Evolutionary conservation across 2,113 vertebrate genomes (phyloP), one percentile per base, ranked within the genome.

Genomic region (Eretmodus cyanostictus): DNA sequence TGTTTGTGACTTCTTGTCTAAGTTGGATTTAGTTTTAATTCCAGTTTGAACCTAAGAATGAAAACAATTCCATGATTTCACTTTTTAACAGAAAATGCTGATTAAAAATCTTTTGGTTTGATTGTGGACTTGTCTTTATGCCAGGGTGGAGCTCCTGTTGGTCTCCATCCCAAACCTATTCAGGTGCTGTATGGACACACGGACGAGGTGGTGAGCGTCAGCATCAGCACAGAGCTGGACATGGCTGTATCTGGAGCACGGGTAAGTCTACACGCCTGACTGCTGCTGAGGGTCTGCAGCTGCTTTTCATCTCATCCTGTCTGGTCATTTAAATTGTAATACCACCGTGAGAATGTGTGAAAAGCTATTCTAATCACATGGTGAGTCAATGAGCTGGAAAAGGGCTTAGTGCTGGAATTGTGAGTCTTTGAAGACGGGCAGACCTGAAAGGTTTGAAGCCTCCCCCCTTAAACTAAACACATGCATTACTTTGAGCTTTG

Each of bases 101-200:
- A 73, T 42, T 27, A 73, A 73, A 73, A 73, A 27, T 40, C 16
- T 0, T 29, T 47, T 0, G 2, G 68, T 42, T 42, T 16, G 22
- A 76, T 45, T 76, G 14, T 47, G 40, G 14, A 29, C 61, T 66
- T 66, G 10, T 66, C 19, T 66, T 66, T 66, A 22, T 66, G 34
- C 2, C 94, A 99, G 98, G 98, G 98, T 71, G 98, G 98, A 49
- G 88, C 96, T 87, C 97, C 98, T 5, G 95, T 97, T 66, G 98
- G 98, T 27, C 95, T 99, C 87, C 92, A 94, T 83, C 94, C 97
- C 84, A 99, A 99, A 91, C 99, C 99, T 0, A 92, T 98, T 42
- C 98, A 99, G 96, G 98, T 99, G 90, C 95, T 99, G 14, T 99
- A 99, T 2, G 98, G 98, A 83, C 99, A 99, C 94, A 98, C 96